Base-by-base conservation (phyloP, 2,113 vertebrate species). In the Origma solitaria region DNA sequence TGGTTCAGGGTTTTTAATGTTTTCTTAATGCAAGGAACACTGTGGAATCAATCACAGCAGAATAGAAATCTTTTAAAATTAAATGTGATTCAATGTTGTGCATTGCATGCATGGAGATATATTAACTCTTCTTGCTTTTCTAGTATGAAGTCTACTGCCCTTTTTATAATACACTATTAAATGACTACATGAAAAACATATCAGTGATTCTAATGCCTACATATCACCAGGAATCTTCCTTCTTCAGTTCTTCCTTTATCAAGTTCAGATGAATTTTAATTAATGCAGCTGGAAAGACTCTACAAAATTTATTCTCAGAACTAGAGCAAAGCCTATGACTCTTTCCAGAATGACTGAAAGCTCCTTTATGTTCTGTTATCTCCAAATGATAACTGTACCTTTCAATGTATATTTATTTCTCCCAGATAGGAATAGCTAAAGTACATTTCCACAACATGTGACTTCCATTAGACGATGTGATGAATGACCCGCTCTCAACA, bases 381-480 rank as follows among this genome's bases (percentile, higher is more conserved):
- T 91, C 42, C 22, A 85, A 95, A 94, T 38, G 87, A 95, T 88
- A 93, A 77, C 70, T 60, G 38, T 23, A 85, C 75, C 38, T 94
- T 90, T 86, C 87, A 87, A 47, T 80, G 92, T 73, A 21, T 88
- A 93, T 96, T 95, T 95, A 86, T 90, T 95, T 93, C 82, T 91
- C 71, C 58, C 58, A 91, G 78, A 90, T 12, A 93, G 82, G 54
- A 94, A 72, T 35, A 93, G 75, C 62, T 85, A 25, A 82, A 85
- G 66, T 61, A 83, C 50, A 80, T 81, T 95, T 95, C 82, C 68
- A 86, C 64, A 86, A 86, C 93, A 96, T 77, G 73, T 90, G 95
- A 95, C 38, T 97, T 96, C 85, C 85, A 96, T 97, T 90, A 96
- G 71, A 91, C 65, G 85, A 92, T 62, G 82, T 97, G 94, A 96